phyloP scores from a whole-genome alignment of 2,797 vertebrate species.

The Myripristis jacobus region DNA sequence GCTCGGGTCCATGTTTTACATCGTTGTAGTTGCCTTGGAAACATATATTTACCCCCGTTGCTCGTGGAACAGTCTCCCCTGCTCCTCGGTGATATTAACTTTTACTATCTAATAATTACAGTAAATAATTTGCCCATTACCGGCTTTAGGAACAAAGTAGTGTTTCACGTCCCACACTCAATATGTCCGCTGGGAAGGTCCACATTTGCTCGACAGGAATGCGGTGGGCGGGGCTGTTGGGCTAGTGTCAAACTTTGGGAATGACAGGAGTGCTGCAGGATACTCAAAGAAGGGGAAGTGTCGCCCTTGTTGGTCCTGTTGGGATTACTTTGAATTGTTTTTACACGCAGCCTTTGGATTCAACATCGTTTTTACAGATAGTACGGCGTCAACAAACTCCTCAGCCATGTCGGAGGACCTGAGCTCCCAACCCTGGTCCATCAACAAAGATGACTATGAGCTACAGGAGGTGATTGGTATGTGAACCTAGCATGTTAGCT shows the following conservation, averaged over 20 bases:
- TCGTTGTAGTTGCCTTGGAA: too few species aligned
- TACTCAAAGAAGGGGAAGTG: conserved; percentile 81
- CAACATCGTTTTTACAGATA: conserved; percentile 53
- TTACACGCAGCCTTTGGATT: conserved; percentile 67
- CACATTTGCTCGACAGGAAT: conserved; percentile 78
- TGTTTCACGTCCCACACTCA: conserved; percentile 67
- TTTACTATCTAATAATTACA: too few species aligned
- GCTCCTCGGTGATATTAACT: background rate
- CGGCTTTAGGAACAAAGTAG: background rate
- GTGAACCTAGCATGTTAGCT: conserved; percentile 70
- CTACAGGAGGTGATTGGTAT: conserved; percentile 98
- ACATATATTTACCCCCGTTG: too few species aligned
- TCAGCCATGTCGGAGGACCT: conserved; percentile 94
- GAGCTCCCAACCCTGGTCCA: conserved; percentile 96
- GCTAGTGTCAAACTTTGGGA: conserved; percentile 93
- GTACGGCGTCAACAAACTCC: conserved; percentile 68
- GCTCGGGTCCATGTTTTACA: too few species aligned
- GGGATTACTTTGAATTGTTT: conserved; percentile 77
- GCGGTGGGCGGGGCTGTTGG: conserved; percentile 84
- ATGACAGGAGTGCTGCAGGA: conserved; percentile 86
- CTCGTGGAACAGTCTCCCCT: background rate
- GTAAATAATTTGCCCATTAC: background rate
- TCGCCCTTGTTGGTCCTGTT: conserved; percentile 74
- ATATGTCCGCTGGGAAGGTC: conserved; percentile 78
- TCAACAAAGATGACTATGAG: conserved; percentile 98